phyloP scores from a whole-genome alignment of 2,113 vertebrate species.

The Plecturocebus donacophilus region DNA sequence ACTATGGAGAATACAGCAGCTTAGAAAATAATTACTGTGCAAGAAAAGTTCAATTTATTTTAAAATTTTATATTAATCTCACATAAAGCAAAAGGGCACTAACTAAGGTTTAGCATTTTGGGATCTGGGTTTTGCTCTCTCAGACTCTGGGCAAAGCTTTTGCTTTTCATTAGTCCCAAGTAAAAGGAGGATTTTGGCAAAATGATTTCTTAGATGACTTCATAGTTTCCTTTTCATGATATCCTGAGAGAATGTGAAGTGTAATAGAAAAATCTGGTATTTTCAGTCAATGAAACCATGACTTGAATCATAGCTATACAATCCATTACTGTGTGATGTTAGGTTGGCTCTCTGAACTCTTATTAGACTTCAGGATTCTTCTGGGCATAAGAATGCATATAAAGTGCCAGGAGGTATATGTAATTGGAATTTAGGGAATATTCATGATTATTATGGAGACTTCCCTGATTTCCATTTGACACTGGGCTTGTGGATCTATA shows the following conservation, averaged over 20 bases:
- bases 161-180: not conserved
- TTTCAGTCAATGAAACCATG: not conserved
- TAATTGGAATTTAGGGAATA: not conserved
- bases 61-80: not conserved
- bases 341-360: not conserved
- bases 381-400: not conserved
- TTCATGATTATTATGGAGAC: not conserved
- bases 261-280: not conserved
- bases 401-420: not conserved
- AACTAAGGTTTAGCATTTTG: not conserved
- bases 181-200: not conserved
- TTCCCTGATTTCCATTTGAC: not conserved
- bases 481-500: not conserved
- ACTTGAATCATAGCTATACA: not conserved
- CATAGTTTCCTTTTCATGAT: not conserved
- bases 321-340: not conserved
- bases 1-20: not conserved
- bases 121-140: not conserved
- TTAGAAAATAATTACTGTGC: not conserved
- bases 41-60: not conserved
- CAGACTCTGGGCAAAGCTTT: not conserved
- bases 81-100: not conserved
- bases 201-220: not conserved
- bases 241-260: not conserved
- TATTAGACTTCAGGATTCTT: not conserved